Base-by-base conservation (phyloP, 2,113 vertebrate species). In the Saccopteryx bilineata region DNA sequence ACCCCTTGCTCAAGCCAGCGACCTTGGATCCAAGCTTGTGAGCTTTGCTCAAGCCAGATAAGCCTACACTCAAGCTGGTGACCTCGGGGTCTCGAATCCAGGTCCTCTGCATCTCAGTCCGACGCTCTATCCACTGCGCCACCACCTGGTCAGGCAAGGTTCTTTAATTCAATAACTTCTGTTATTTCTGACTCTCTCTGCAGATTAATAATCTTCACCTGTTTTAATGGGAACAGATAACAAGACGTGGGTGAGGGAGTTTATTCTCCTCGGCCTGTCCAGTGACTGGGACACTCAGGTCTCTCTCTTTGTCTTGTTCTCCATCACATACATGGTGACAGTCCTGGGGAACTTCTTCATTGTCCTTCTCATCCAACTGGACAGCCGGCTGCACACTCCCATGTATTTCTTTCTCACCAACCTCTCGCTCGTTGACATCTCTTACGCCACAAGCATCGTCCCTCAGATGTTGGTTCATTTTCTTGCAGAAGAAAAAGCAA, bases 391-490 rank as follows among this genome's bases (percentile, higher is more conserved):
- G n/a, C 97, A 98, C 63, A 97, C 93, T 0, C 97, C 95, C 0
- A 97, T 97, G 97, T 98, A 97, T 66, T 98, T 98, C 87, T 97
- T 98, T 71, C 93, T 98, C 66, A 92, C 92, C 48, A 97, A 97
- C 60, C 85, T 98, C 14, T 97, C 97, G 28, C 75, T 96, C 39
- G 69, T 98, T 31, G 97, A 97, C 9, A 74, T 96, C 7, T 97
- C 92, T 76, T 98, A 86, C 56, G 88, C 93, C 28, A 82, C 96
- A 9, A 93, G 63, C 39, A 89, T 96, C 1, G 56, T 96, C 8
- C 91, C 95, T 58, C 91, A 96, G 87, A 52, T 95, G 56, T 4
- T 96, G 87, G 78, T 19, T 4, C 87, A 95, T 63, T 39, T 96
- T 7, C 81, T 96, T 23, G 18, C 9, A 11, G 19, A 28, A 13